A percentile compares a stretch with the other conserved stretches of the same genome.
Evolutionary conservation across 2,797 vertebrate genomes (phyloP).

Genomic region (Myotis myotis): DNA sequence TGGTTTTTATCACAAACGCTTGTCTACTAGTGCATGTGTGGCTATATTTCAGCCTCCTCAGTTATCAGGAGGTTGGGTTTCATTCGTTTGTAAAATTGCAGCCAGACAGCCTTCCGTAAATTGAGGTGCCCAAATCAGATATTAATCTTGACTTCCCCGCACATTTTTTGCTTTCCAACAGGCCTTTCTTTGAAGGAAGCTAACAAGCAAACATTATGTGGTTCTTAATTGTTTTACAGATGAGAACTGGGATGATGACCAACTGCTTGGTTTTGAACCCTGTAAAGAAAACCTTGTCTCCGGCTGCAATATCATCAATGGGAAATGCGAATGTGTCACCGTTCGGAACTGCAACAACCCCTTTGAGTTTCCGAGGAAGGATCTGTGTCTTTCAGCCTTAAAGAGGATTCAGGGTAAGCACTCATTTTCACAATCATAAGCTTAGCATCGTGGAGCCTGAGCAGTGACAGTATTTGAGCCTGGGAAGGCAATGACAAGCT

Average conservation of each 20-base stretch:
- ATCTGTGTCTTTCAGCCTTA: constrained; percentile 87
- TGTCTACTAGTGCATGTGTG: background rate
- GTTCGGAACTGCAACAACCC: constrained; percentile 93
- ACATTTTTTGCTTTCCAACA: background rate
- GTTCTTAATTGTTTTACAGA: constrained; percentile 85
- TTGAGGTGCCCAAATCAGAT: background rate
- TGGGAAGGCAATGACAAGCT: background rate
- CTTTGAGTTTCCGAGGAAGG: constrained; percentile 92
- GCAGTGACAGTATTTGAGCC: background rate
- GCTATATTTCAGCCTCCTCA: background rate
- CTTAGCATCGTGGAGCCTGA: background rate
- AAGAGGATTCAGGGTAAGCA: constrained; percentile 93
- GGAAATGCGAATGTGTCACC: constrained; percentile 91
- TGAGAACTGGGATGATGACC: constrained; percentile 94
- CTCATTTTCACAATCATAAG: constrained; percentile 43
- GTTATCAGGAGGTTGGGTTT: background rate
- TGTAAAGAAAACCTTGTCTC: constrained; percentile 95
- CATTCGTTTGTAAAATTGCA: background rate
- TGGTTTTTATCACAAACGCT: background rate
- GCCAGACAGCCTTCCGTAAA: background rate
- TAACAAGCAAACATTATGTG: constrained; percentile 44
- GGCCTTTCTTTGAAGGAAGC: constrained; percentile 9
- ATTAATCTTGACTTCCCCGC: background rate
- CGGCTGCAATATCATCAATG: constrained; percentile 94
- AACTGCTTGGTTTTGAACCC: constrained; percentile 93